phyloP scores from a whole-genome alignment of 2,888 invertebrate genomes.

The Chesias legatella region DNA sequence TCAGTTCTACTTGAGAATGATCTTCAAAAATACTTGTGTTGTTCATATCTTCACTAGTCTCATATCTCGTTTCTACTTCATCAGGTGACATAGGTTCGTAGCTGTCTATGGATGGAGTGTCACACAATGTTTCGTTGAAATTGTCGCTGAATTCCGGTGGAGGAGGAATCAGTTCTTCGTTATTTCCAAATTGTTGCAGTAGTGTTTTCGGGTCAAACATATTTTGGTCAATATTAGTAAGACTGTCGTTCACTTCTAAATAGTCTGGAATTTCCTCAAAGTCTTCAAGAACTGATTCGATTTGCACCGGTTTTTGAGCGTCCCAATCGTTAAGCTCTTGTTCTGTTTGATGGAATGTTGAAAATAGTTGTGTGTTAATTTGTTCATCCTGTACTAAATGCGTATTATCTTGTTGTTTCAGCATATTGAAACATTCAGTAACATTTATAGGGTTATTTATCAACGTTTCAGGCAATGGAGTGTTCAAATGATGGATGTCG shows the following conservation, averaged over 20 bases:
- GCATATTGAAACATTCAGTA: constrained; percentile 6
- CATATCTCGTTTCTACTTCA: neutral
- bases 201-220: constrained; percentile 65
- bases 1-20: constrained; percentile 25
- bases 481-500: constrained; percentile 47
- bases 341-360: neutral
- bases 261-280: constrained; percentile 4
- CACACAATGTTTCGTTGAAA: constrained; percentile 4
- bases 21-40: constrained; percentile 30
- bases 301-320: constrained; percentile 3
- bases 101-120: constrained; percentile 9
- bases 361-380: neutral
- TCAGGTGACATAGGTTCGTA: constrained; percentile 20
- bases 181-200: constrained; percentile 43
- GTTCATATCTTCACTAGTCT: neutral
- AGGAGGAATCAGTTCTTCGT: constrained; percentile 43
- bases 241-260: constrained; percentile 8
- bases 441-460: constrained; percentile 19
- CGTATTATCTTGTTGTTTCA: constrained; percentile 1
- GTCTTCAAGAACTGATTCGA: neutral
- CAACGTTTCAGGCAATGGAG: constrained; percentile 36
- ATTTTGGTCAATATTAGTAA: constrained; percentile 44
- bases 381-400: constrained; percentile 4
- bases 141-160: constrained; percentile 53
- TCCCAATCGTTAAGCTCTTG: neutral